phyloP scores from a whole-genome alignment of 2,888 invertebrate genomes.

The Hypomecis punctinalis region DNA sequence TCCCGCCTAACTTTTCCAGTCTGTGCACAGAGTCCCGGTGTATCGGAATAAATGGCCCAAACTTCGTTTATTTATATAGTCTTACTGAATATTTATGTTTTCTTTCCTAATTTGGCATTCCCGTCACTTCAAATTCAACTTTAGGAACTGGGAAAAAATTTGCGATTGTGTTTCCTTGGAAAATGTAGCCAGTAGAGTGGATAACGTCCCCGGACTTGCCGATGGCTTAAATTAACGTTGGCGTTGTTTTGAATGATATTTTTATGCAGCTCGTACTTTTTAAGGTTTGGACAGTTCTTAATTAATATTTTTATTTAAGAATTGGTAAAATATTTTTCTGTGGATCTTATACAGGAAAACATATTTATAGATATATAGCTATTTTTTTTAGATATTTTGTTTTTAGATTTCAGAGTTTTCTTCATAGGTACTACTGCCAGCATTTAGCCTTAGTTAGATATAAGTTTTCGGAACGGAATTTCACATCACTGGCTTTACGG shows the following conservation, averaged over 20 bases:
- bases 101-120: conserved; percentile 75
- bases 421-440: no score
- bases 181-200: conserved; percentile 30
- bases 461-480: no score
- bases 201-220: not conserved
- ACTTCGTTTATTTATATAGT: conserved; percentile 83
- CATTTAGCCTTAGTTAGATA: no score
- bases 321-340: no score
- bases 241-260: conserved; percentile 12
- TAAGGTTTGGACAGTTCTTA: no score
- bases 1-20: conserved; percentile 81
- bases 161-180: conserved; percentile 47
- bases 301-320: no score
- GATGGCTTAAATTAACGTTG: conserved; percentile 18
- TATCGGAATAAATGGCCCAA: conserved; percentile 84
- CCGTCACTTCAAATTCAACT: conserved; percentile 69
- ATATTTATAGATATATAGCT: no score
- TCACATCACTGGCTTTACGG: no score
- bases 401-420: no score
- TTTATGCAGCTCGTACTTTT: conserved; percentile 2
- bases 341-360: no score
- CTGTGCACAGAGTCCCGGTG: conserved; percentile 77
- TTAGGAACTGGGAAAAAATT: conserved; percentile 52
- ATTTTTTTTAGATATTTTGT: no score
- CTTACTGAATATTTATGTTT: conserved; percentile 81